These are phyloP conservation scores for Drosophila oshimai DNA, from an alignment of 1,140 invertebrate genomes.

Conservation along the genomic window DNA sequence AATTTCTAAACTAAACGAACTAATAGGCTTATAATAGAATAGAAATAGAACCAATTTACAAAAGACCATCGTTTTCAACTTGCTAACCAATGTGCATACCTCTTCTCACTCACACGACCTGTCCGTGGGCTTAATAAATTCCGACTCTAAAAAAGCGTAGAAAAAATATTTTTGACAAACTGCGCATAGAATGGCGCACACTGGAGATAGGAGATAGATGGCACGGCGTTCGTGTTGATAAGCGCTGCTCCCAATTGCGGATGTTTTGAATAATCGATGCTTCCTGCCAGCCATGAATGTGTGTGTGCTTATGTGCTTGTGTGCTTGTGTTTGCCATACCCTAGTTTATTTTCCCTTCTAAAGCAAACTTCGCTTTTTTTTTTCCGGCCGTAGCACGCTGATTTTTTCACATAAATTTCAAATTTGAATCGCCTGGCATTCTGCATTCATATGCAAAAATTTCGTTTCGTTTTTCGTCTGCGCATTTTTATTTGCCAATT, in stretches of 20 bases:
- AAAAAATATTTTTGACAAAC: slow-evolving; percentile 70
- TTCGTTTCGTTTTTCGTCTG: slow-evolving; percentile 32
- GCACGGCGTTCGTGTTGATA: slow-evolving; percentile 73
- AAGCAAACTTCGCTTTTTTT: slow-evolving; percentile 36
- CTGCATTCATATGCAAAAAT: slow-evolving; percentile 63
- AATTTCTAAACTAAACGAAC: too few species aligned
- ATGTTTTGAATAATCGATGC: slow-evolving; percentile 81
- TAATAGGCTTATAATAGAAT: too few species aligned
- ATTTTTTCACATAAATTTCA: slow-evolving; percentile 70
- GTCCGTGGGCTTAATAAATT: slow-evolving; percentile 30
- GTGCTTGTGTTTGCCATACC: neutral
- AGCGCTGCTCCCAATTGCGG: slow-evolving; percentile 68
- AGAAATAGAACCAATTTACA: neutral
- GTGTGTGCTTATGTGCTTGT: neutral
- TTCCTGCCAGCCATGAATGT: slow-evolving; percentile 44
- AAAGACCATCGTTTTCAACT: neutral
- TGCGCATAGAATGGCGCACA: slow-evolving; percentile 52
- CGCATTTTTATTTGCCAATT: slow-evolving; percentile 78
- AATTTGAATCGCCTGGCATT: slow-evolving; percentile 54
- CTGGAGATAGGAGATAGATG: slow-evolving; percentile 46
- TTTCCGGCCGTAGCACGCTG: slow-evolving; percentile 13
- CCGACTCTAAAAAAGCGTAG: slow-evolving; percentile 4
- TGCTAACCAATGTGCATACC: neutral
- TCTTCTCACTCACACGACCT: neutral
- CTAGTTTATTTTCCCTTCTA: slow-evolving; percentile 34